These are phyloP conservation scores for Epinephelus lanceolatus DNA, from an alignment of 2,113 vertebrate genomes.

Conservation along the genomic window DNA sequence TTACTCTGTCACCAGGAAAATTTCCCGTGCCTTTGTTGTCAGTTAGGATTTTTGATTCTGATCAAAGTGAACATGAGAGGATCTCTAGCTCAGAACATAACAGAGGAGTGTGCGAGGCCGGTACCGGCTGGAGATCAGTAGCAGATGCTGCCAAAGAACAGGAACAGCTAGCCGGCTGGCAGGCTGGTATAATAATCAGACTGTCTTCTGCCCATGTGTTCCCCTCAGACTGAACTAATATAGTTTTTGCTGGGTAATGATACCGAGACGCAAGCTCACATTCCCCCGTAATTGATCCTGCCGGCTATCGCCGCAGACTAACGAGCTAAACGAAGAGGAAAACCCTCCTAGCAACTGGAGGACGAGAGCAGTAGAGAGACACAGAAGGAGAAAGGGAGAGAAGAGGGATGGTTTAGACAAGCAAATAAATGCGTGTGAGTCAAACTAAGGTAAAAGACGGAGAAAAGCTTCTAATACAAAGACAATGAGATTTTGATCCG, in stretches of 20 bases:
- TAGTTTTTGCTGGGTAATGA: conserved; percentile 84
- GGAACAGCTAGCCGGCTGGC: conserved; percentile 62
- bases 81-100: conserved; percentile 47
- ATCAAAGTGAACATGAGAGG: conserved; percentile 63
- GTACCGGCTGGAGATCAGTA: conserved; percentile 61
- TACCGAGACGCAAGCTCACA: conserved; percentile 78
- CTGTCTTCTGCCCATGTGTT: conserved; percentile 70
- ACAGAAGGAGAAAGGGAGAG: conserved; percentile 44
- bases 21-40: conserved; percentile 34
- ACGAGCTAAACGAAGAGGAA: conserved; percentile 84
- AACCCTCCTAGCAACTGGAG: conserved; percentile 74
- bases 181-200: conserved; percentile 68
- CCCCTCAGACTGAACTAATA: conserved; percentile 83
- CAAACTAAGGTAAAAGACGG: conserved; percentile 66
- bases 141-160: conserved; percentile 63
- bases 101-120: conserved; percentile 40
- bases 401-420: conserved; percentile 60
- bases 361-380: conserved; percentile 62
- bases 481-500: conserved; percentile 68
- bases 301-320: conserved; percentile 80
- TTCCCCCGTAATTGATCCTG: conserved; percentile 84
- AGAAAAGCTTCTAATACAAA: conserved; percentile 70
- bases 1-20: conserved; percentile 28
- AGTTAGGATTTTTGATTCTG: conserved; percentile 55
- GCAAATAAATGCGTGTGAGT: conserved; percentile 75